Conservation (phyloP, 2,797 vertebrate species). For the Vultur gryphus region DNA sequence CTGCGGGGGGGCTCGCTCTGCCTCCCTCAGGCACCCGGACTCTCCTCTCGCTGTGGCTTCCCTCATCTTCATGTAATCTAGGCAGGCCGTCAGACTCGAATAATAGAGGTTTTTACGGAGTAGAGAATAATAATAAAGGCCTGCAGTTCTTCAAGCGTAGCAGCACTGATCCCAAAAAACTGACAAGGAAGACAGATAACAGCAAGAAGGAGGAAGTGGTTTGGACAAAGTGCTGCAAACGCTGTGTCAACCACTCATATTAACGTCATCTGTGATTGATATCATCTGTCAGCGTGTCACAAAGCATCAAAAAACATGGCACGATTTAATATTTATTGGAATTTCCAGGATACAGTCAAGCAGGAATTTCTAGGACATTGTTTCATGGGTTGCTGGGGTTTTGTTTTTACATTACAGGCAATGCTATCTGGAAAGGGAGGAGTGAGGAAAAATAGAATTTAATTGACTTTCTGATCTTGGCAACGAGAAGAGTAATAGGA, state of each 20-base stretch:
- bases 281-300: not conserved
- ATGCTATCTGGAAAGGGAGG: not conserved
- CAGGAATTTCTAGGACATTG: not conserved
- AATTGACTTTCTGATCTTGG: not conserved
- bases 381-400: not conserved
- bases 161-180: not conserved
- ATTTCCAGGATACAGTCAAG: not conserved
- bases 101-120: not conserved
- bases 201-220: not conserved
- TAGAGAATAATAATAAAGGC: not conserved
- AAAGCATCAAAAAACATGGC: not conserved
- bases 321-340: not conserved
- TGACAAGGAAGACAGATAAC: not conserved
- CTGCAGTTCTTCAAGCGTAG: not conserved
- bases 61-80: not conserved
- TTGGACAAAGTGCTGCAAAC: not conserved
- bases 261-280: not conserved
- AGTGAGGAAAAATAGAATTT: not conserved
- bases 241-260: not conserved
- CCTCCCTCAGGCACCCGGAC: fast-evolving
- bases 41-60: not conserved
- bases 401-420: not conserved
- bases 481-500: not conserved
- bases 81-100: not conserved
- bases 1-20: not conserved